These are phyloP conservation scores for Notocelia uddmanniana DNA, from an alignment of 2,888 invertebrate genomes.

Conservation along the genomic window DNA sequence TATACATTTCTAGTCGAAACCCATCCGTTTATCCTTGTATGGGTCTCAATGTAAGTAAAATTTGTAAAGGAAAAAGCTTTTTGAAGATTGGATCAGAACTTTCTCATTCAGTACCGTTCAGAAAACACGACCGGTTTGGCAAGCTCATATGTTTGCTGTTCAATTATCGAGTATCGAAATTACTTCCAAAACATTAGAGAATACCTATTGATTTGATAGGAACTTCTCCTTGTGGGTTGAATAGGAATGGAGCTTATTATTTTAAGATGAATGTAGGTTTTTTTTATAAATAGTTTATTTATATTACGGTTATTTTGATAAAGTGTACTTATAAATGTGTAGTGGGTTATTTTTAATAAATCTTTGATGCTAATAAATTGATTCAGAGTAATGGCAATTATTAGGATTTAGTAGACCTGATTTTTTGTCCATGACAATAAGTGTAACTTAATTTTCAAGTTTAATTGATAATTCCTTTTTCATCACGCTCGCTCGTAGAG, in stretches of 20 bases:
- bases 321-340: too few relatives aligned
- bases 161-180: slow-evolving; percentile 30
- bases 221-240: not conserved
- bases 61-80: slow-evolving; percentile 34
- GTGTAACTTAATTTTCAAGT: too few relatives aligned
- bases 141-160: slow-evolving; percentile 33
- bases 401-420: too few relatives aligned
- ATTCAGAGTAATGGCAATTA: too few relatives aligned
- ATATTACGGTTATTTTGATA: too few relatives aligned
- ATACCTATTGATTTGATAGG: slow-evolving; percentile 5
- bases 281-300: too few relatives aligned
- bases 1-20: not conserved
- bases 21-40: slow-evolving; percentile 13
- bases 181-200: not conserved
- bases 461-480: too few relatives aligned
- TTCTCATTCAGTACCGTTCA: slow-evolving; percentile 28
- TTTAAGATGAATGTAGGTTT: too few relatives aligned
- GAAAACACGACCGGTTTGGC: slow-evolving; percentile 14
- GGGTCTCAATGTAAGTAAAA: slow-evolving; percentile 16
- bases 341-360: too few relatives aligned
- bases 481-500: too few relatives aligned
- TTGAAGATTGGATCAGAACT: slow-evolving; percentile 26
- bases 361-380: too few relatives aligned
- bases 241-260: not conserved
- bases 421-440: too few relatives aligned